Percentiles rank a stretch among this genome's conserved stretches.
phyloP scores from a whole-genome alignment of 2,888 invertebrate genomes.

The Polydrusus tereticollis region DNA sequence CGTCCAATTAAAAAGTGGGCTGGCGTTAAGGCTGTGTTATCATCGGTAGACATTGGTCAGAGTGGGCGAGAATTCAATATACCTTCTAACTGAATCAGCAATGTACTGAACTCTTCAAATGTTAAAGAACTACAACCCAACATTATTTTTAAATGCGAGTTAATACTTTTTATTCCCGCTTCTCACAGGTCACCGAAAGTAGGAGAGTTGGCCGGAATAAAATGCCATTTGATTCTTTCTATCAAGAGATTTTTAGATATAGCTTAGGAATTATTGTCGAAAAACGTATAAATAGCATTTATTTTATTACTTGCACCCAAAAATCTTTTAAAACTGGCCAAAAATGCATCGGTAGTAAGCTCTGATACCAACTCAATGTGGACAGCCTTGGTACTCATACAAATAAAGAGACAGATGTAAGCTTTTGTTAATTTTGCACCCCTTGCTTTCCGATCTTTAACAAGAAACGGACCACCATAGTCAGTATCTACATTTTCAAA shows the following conservation, averaged over 20 bases:
- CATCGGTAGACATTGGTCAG: background rate
- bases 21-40: background rate
- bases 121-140: too few relatives aligned
- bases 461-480: background rate
- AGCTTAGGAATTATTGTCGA: background rate
- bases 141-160: background rate
- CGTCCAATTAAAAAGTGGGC: background rate
- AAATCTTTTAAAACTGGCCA: constrained; percentile 10
- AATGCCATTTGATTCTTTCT: constrained; percentile 9
- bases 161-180: background rate
- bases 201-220: constrained; percentile 9
- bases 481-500: background rate
- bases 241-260: too few relatives aligned
- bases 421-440: background rate
- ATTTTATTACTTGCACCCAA: constrained; percentile 25
- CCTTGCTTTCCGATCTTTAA: too few relatives aligned
- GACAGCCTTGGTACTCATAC: constrained; percentile 4
- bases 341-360: too few relatives aligned
- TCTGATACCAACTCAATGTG: constrained; percentile 12
- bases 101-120: too few relatives aligned
- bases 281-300: background rate
- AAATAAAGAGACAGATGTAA: constrained; percentile 4
- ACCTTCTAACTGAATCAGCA: too few relatives aligned
- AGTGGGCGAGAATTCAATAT: too few relatives aligned
- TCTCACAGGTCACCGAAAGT: background rate